Conservation (phyloP, 2,797 vertebrate species). For the Microctenopoma lineatum region DNA sequence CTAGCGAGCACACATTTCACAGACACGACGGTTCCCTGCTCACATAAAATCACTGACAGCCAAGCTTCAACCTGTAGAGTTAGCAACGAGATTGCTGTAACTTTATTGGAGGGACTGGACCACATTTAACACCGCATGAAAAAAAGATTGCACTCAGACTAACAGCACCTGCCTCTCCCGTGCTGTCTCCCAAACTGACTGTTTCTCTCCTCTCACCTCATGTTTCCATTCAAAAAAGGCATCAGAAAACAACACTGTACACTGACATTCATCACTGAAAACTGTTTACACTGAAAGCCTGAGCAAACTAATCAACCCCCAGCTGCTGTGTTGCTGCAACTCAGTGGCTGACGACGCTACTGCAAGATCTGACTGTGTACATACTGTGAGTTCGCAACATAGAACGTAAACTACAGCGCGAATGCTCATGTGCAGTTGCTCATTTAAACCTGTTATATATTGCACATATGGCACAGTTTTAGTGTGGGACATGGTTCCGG, state of each 20-base stretch:
- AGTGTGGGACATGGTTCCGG: not conserved
- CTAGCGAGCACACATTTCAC: no score
- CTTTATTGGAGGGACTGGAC: no score
- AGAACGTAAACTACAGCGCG: not conserved
- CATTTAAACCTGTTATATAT: not conserved
- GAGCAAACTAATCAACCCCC: conserved; percentile 19
- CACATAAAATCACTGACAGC: no score
- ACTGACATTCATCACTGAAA: not conserved
- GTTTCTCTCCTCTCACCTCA: not conserved
- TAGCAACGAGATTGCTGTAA: no score
- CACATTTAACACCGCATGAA: no score
- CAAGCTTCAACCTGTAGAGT: no score
- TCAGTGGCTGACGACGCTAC: conserved; percentile 7
- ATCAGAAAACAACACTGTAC: not conserved
- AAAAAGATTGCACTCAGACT: not conserved
- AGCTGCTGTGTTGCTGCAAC: conserved; percentile 5
- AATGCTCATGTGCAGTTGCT: not conserved
- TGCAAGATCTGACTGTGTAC: not conserved
- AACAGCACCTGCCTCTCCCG: not conserved
- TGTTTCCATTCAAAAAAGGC: not conserved
- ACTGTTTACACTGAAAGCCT: not conserved
- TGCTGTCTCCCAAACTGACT: not conserved
- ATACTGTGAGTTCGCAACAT: not conserved
- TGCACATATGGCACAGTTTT: not conserved
- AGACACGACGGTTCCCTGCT: no score